A percentile compares a stretch with the other conserved stretches of the same genome.
These are phyloP conservation scores for Leptura quadrifasciata DNA, from an alignment of 2,888 invertebrate species.

Conservation along the genomic window DNA sequence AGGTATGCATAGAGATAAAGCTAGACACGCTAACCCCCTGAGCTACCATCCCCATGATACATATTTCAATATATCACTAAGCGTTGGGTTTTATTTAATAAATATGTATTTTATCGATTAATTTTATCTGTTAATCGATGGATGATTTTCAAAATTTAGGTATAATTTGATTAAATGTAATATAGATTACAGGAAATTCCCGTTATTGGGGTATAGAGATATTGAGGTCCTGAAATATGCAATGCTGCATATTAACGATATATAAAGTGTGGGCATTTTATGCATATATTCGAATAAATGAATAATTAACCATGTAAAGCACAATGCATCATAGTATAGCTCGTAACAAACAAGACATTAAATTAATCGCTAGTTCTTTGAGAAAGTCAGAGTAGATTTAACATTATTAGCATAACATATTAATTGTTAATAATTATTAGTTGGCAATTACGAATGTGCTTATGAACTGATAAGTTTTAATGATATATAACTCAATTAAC, in stretches of 20 bases:
- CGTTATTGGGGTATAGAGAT: background rate
- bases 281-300: slow-evolving; percentile 3
- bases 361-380: background rate
- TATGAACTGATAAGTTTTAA: background rate
- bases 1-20: no score
- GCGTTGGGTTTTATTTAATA: no score
- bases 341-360: background rate
- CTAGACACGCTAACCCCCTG: no score
- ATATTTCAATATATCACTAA: no score
- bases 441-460: background rate
- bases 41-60: no score
- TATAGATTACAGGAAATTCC: background rate
- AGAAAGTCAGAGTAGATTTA: background rate
- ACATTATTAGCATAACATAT: background rate
- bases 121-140: no score
- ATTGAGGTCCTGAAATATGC: background rate
- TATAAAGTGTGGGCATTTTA: background rate
- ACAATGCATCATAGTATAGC: background rate
- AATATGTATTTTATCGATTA: no score
- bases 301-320: background rate
- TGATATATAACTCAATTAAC: background rate
- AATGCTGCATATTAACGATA: background rate
- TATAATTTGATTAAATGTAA: no score
- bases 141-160: no score
- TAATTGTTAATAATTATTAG: background rate